phyloP scores from a whole-genome alignment of 1,140 invertebrate species.

The Brachionus rubens region DNA sequence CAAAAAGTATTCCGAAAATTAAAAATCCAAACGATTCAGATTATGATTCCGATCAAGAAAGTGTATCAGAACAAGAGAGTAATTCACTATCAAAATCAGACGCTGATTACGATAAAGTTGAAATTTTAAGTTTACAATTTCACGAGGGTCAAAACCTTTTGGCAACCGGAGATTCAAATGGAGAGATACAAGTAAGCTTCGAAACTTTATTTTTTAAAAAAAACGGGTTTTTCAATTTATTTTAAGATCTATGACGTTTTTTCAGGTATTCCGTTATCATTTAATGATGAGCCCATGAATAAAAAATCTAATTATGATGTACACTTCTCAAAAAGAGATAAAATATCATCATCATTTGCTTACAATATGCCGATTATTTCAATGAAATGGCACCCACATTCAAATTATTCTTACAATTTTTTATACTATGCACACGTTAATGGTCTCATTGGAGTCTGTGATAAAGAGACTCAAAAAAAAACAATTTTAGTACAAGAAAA shows the following conservation, averaged over 20 bases:
- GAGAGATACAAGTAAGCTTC: neutral
- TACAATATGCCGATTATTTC: slow-evolving; percentile 39
- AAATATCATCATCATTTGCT: neutral
- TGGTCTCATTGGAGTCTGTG: slow-evolving; percentile 15
- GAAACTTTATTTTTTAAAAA: slow-evolving; percentile 3
- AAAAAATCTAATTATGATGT: neutral
- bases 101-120: slow-evolving; percentile 23
- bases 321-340: neutral
- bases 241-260: slow-evolving; percentile 33
- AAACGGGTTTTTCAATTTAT: neutral
- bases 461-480: slow-evolving; percentile 1
- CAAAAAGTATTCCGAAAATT: too few relatives aligned
- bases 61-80: neutral
- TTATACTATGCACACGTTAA: slow-evolving; percentile 40
- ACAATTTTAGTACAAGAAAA: slow-evolving; percentile 21
- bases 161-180: slow-evolving; percentile 35
- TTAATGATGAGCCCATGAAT: neutral
- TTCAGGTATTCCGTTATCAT: neutral
- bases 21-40: neutral
- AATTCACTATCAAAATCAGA: neutral
- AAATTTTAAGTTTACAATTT: slow-evolving; percentile 37
- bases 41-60: slow-evolving; percentile 2
- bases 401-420: slow-evolving; percentile 5
- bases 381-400: slow-evolving; percentile 44
- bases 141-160: slow-evolving; percentile 31